These are phyloP conservation scores for Falco naumanni DNA, from an alignment of 2,797 vertebrate genomes.

Conservation along the genomic window DNA sequence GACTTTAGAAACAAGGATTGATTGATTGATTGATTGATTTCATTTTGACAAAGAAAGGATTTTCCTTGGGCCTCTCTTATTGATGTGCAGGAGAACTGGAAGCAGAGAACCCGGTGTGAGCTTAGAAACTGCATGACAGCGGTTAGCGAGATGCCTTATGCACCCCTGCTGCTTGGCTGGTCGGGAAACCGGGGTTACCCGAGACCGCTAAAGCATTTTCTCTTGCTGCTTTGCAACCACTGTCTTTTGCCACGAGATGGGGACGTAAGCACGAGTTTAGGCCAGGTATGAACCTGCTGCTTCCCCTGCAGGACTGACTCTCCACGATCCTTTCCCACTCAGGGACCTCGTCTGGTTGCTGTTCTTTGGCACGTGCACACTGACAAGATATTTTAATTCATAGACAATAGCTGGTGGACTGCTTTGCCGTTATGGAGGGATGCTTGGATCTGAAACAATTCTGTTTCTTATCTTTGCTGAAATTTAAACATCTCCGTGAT, in stretches of 20 bases:
- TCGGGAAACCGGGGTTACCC: neutral
- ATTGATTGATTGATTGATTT: too few relatives aligned
- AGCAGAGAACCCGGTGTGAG: neutral
- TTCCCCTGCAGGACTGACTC: rapidly evolving
- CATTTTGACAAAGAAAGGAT: neutral
- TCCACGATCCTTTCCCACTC: neutral
- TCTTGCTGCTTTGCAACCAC: neutral
- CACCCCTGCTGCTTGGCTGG: neutral
- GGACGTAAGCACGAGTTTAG: neutral
- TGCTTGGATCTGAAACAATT: neutral
- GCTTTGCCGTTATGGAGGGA: neutral
- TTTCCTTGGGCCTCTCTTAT: neutral
- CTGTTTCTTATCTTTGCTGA: neutral
- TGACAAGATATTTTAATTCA: neutral
- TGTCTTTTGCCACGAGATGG: conserved; percentile 40
- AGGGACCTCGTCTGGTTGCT: neutral
- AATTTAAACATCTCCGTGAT: neutral
- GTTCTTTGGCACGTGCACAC: neutral
- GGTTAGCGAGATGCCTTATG: rapidly evolving
- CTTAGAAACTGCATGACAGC: neutral
- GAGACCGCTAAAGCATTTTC: rapidly evolving
- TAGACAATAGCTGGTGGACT: neutral
- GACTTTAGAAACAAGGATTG: neutral
- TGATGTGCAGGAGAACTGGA: neutral
- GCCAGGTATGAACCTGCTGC: rapidly evolving